phyloP scores from a whole-genome alignment of 2,888 invertebrate species.

The Acleris holmiana region DNA sequence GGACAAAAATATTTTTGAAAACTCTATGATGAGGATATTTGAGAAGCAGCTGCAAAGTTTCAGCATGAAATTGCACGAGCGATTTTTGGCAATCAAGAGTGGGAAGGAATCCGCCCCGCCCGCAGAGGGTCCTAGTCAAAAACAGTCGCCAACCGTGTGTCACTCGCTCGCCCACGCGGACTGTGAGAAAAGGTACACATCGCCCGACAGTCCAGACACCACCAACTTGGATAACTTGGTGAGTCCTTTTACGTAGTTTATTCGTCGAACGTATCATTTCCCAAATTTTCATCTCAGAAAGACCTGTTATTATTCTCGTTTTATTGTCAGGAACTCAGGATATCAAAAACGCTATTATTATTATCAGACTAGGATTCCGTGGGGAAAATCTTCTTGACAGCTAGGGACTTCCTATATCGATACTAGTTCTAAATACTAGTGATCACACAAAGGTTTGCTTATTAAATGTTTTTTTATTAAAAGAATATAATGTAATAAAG shows the following conservation, averaged over 20 bases:
- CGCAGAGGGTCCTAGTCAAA: slow-evolving; percentile 1
- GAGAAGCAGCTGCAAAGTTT: slow-evolving; percentile 52
- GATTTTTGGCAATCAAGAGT: slow-evolving; percentile 46
- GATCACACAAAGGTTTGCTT: no score
- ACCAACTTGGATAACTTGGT: slow-evolving; percentile 63
- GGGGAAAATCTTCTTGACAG: no score
- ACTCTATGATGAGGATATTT: slow-evolving; percentile 53
- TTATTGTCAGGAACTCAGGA: no score
- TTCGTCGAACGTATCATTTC: no score
- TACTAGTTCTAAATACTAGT: no score
- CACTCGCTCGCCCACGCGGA: slow-evolving; percentile 21
- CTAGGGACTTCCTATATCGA: no score
- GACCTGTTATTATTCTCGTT: no score
- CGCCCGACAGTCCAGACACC: slow-evolving; percentile 71
- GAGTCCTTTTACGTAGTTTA: slow-evolving; percentile 46
- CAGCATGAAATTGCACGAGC: slow-evolving; percentile 45
- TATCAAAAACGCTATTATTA: no score
- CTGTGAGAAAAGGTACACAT: slow-evolving; percentile 50
- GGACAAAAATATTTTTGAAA: slow-evolving; percentile 52
- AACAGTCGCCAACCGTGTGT: slow-evolving; percentile 15
- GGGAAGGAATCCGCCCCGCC: slow-evolving; percentile 12
- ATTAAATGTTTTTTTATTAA: no score
- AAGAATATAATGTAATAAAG: no score
- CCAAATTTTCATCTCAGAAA: no score
- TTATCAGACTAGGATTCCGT: no score